Evolutionary conservation across 2,113 vertebrate species (phyloP), one percentile per base, ranked within the genome.

Genomic region (Reinhardtius hippoglossoides): DNA sequence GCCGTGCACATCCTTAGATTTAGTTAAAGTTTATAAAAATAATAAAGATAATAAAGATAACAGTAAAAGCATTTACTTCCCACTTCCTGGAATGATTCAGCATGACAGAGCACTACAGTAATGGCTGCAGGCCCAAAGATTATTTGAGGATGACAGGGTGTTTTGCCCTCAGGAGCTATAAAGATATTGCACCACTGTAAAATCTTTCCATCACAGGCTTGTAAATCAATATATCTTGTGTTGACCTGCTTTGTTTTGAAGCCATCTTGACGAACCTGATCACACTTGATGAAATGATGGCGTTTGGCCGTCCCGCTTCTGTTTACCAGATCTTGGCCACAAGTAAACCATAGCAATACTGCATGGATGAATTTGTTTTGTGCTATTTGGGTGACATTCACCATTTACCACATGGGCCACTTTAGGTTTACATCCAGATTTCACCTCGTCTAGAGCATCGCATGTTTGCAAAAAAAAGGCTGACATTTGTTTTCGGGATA

Each of bases 181-280:
- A 89, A 90, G 87, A 89, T 89, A 5, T 60, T 69, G 57, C 52
- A 18, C 1, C 16, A 72, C 27, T 24, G 9, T 67, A 62, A 74
- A 76, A 9, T 2, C 40, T 8, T 31, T 26, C n/a, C 18, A 2
- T 57, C 26, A 26, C 52, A 26, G 56, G 4, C 26, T 26, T 31
- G 50, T 75, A 67, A 84, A 84, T 16, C 55, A 71, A 35, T 68
- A 63, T 67, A 27, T 54, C 15, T 18, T 5, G 4, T 70, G 21
- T 76, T 70, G 62, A 67, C 12, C 55, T 52, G 54, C 26, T 64
- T 37, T 76, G 68, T 60, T 80, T 77, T 31, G 1, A 57, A 31
- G 15, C 69, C 0, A 10, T n/a, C 72, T 59, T 69, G 3, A 66
- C 48, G 7, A 4, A 20, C 4, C 48, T 50, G 48, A 50, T 20